A percentile compares a stretch with the other conserved stretches of the same genome.
Conservation (phyloP, 2,113 vertebrate genomes). For the Caranx ignobilis region DNA sequence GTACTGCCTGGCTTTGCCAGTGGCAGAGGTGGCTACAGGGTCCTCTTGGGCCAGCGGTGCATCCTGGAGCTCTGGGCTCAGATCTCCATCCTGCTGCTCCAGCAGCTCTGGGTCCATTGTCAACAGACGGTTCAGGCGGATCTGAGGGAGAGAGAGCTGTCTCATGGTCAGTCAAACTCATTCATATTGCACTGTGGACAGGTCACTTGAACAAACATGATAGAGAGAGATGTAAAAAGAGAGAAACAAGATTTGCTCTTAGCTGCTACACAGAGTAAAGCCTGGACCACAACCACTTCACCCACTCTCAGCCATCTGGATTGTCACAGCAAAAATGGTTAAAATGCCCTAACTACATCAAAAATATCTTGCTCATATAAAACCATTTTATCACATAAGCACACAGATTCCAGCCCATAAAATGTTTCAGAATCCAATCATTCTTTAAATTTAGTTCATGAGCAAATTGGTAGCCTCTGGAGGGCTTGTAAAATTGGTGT, state of each 20-base stretch:
- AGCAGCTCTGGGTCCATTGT: conserved; percentile 96
- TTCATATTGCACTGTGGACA: neutral
- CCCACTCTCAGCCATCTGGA: conserved; percentile 29
- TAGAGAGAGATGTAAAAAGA: neutral
- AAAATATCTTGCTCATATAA: neutral
- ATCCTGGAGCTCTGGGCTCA: conserved; percentile 96
- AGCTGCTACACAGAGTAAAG: neutral
- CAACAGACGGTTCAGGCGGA: conserved; percentile 94
- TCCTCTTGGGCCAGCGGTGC: conserved; percentile 89
- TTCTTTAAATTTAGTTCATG: neutral
- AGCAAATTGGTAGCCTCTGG: neutral
- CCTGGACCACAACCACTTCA: neutral
- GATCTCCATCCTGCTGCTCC: conserved; percentile 95
- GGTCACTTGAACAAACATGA: neutral
- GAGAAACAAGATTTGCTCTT: neutral
- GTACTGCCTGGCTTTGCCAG: conserved; percentile 93
- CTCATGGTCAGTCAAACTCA: conserved; percentile 21
- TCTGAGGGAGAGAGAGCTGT: conserved; percentile 87
- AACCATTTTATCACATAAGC: neutral
- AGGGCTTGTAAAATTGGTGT: conserved; percentile 12
- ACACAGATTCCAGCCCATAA: neutral
- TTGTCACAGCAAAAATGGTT: conserved; percentile 10
- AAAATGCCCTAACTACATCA: conserved; percentile 4
- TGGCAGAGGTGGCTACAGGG: conserved; percentile 61
- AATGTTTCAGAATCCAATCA: conserved; percentile 10